Evolutionary conservation across 2,113 vertebrate species (phyloP).

Genomic region (Prolemur simus): DNA sequence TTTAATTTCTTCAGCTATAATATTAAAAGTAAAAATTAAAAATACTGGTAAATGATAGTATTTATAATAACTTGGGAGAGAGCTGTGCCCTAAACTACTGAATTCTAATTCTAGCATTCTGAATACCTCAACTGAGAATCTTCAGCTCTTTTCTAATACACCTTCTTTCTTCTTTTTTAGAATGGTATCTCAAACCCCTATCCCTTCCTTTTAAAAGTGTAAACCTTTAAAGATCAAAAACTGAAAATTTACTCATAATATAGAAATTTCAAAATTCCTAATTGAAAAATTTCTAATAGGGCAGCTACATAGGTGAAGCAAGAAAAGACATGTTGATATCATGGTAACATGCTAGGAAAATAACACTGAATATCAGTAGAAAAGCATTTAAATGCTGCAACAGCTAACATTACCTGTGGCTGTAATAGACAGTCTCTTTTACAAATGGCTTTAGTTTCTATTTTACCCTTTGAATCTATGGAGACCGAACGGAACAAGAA

Average conservation of each 20-base stretch:
- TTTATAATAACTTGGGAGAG: slow-evolving; percentile 31
- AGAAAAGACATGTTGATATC: not conserved
- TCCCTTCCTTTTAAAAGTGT: slow-evolving; percentile 7
- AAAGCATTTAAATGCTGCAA: not conserved
- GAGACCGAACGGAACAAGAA: not conserved
- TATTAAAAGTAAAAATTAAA: slow-evolving; percentile 66
- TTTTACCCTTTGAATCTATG: not conserved
- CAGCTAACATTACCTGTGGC: not conserved
- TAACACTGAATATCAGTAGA: not conserved
- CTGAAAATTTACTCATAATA: slow-evolving; percentile 5
- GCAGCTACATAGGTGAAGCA: not conserved
- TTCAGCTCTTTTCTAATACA: slow-evolving; percentile 8
- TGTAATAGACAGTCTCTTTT: not conserved
- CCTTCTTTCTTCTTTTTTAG: slow-evolving; percentile 31
- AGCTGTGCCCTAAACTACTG: not conserved
- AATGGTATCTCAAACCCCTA: not conserved
- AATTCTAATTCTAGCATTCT: slow-evolving; percentile 20
- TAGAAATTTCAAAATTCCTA: slow-evolving; percentile 1
- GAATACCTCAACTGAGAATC: not conserved
- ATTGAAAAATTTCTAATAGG: not conserved
- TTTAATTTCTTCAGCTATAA: slow-evolving; percentile 95
- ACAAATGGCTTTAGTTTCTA: not conserved
- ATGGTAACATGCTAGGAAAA: not conserved
- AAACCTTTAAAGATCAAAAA: not conserved
- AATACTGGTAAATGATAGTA: slow-evolving; percentile 18